These are phyloP conservation scores for Drosophila barbarae DNA, from an alignment of 2,888 invertebrate species.

Conservation along the genomic window DNA sequence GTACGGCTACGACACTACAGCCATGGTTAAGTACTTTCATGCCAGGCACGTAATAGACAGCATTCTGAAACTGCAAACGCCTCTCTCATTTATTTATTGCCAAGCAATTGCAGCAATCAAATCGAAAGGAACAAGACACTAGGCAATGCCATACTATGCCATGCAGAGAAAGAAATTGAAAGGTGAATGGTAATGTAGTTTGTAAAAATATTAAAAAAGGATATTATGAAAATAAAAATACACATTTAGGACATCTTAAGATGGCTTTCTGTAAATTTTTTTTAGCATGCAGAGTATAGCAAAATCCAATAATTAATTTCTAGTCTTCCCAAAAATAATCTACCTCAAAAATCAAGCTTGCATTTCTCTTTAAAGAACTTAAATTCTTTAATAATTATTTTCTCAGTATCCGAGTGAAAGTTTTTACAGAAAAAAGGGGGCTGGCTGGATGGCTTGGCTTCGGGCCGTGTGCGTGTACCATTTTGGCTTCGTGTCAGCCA, in stretches of 20 bases:
- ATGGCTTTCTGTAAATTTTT: neutral
- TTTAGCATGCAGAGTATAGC: neutral
- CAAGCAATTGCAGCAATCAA: slow-evolving; percentile 52
- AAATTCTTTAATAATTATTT: neutral
- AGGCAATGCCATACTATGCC: slow-evolving; percentile 3
- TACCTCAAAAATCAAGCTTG: too few relatives aligned
- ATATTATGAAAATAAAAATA: neutral
- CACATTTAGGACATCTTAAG: too few relatives aligned
- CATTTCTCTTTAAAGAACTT: neutral
- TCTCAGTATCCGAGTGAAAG: slow-evolving; percentile 8
- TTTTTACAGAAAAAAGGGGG: slow-evolving; percentile 12
- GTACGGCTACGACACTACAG: slow-evolving; percentile 2
- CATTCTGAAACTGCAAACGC: slow-evolving; percentile 32
- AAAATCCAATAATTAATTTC: too few relatives aligned
- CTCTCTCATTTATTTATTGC: slow-evolving; percentile 52
- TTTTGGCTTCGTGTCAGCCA: slow-evolving; percentile 35
- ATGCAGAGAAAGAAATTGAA: slow-evolving; percentile 18
- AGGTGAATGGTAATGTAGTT: neutral
- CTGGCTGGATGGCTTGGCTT: slow-evolving; percentile 16
- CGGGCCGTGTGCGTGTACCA: slow-evolving; percentile 23
- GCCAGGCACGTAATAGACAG: slow-evolving; percentile 47
- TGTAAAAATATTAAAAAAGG: neutral
- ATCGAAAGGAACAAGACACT: slow-evolving; percentile 40
- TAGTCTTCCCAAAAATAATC: too few relatives aligned
- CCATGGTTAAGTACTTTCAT: slow-evolving; percentile 29